Conservation (phyloP, 2,113 vertebrate genomes). For the Marmota flaviventris region DNA sequence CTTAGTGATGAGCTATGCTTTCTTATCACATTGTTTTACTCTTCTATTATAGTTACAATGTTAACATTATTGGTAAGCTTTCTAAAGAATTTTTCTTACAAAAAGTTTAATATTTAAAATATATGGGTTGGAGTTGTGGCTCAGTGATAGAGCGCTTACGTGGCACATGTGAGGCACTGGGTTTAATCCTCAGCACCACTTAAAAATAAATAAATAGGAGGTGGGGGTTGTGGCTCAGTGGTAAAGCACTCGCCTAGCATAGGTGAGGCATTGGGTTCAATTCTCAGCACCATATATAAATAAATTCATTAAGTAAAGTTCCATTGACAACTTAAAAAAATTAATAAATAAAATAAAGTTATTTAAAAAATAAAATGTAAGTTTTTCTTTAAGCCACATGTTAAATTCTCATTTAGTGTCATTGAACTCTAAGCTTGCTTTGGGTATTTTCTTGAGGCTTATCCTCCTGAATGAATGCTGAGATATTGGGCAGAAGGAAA, state of each 20-base stretch:
- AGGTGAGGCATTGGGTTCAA: too few species aligned
- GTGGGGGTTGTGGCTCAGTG: too few species aligned
- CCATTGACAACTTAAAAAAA: too few species aligned
- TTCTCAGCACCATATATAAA: too few species aligned
- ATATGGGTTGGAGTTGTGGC: neutral
- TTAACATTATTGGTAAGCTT: conserved; percentile 35
- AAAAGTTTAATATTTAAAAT: conserved; percentile 32
- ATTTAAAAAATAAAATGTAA: neutral
- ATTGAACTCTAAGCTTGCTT: conserved; percentile 23
- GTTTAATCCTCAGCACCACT: too few species aligned
- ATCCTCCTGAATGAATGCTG: neutral
- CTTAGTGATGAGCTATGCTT: neutral
- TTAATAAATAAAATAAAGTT: too few species aligned
- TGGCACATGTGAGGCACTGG: too few species aligned
- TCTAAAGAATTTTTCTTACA: conserved; percentile 36
- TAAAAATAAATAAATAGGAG: too few species aligned
- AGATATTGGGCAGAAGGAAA: neutral
- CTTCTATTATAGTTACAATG: neutral
- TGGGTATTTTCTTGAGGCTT: neutral
- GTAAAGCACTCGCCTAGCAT: too few species aligned
- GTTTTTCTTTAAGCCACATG: neutral
- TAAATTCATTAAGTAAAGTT: too few species aligned
- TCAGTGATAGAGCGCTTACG: too few species aligned
- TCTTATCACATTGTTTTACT: neutral
- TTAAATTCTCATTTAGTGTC: conserved; percentile 25